Percentiles rank a stretch among this genome's conserved stretches.
Evolutionary conservation across 2,888 invertebrate species (phyloP).

Genomic region (Papilio demoleus): DNA sequence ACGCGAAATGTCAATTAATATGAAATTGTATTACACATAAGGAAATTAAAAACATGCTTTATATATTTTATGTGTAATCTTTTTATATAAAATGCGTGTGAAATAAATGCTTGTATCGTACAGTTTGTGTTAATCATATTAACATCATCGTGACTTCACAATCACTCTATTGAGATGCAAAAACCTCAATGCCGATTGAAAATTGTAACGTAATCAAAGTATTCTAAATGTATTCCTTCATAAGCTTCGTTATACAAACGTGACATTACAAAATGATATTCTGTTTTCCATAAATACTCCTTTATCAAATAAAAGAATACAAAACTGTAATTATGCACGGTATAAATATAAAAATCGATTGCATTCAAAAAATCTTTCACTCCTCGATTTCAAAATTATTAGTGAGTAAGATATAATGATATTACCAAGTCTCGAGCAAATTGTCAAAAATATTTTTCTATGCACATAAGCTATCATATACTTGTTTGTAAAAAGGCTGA

Average conservation of each 20-base stretch:
- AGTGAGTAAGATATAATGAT: too few relatives aligned
- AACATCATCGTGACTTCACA: slow-evolving; percentile 21
- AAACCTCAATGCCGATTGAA: slow-evolving; percentile 31
- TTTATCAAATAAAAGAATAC: too few relatives aligned
- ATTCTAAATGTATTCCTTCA: not conserved
- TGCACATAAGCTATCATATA: too few relatives aligned
- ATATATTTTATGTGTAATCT: not conserved
- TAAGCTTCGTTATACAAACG: not conserved
- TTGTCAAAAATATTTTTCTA: too few relatives aligned
- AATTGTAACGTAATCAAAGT: not conserved
- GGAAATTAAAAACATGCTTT: not conserved
- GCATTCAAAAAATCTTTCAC: too few relatives aligned
- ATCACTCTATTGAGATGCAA: slow-evolving; percentile 19
- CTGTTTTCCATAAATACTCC: too few relatives aligned
- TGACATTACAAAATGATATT: too few relatives aligned
- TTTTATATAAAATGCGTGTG: slow-evolving; percentile 13
- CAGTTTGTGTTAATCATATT: slow-evolving; percentile 17
- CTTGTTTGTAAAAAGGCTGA: too few relatives aligned
- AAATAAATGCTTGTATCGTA: not conserved
- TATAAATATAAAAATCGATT: too few relatives aligned
- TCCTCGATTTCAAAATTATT: too few relatives aligned
- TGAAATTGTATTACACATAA: not conserved
- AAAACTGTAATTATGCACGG: too few relatives aligned
- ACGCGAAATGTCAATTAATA: not conserved
- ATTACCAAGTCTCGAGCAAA: too few relatives aligned